Evolutionary conservation across 2,888 invertebrate genomes (phyloP).

Genomic region (Timandra comae): DNA sequence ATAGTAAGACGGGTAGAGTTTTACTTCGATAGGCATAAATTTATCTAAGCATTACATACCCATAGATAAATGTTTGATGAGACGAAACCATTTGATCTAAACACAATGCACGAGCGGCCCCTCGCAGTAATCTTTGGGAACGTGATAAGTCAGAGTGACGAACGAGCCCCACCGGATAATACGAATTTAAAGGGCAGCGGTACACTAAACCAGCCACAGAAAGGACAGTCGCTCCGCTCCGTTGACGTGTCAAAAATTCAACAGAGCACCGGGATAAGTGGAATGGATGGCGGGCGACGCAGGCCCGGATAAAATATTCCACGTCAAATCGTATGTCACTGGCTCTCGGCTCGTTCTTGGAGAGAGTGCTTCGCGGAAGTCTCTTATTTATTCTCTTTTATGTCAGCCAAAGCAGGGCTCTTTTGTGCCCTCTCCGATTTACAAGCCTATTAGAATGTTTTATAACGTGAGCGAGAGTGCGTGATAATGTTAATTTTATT

Average conservation of each 20-base stretch:
- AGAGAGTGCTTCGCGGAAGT: conserved; percentile 67
- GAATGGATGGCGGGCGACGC: conserved; percentile 66
- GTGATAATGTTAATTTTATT: conserved; percentile 29
- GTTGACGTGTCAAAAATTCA: conserved; percentile 73
- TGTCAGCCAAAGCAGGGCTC: conserved; percentile 55
- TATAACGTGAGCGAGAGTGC: conserved; percentile 31
- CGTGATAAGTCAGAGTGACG: conserved; percentile 33
- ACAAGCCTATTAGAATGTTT: conserved; percentile 44
- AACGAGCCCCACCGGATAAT: conserved; percentile 46
- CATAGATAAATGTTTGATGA: no score
- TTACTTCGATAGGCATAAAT: no score
- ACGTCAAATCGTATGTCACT: conserved; percentile 74
- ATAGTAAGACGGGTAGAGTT: no score
- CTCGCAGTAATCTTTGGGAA: conserved; percentile 27
- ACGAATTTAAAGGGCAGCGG: conserved; percentile 62
- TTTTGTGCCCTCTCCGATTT: conserved; percentile 61
- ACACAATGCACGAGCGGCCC: conserved; percentile 15
- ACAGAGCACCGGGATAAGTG: conserved; percentile 71
- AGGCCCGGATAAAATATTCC: conserved; percentile 70
- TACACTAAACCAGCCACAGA: conserved; percentile 64
- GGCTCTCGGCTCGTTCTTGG: conserved; percentile 65
- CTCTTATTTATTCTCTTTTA: conserved; percentile 72
- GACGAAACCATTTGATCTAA: no score
- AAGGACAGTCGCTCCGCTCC: conserved; percentile 53
- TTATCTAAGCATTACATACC: no score